Evolutionary conservation across 2,888 invertebrate species (phyloP).

Genomic region (Hirtodrosophila cameraria): DNA sequence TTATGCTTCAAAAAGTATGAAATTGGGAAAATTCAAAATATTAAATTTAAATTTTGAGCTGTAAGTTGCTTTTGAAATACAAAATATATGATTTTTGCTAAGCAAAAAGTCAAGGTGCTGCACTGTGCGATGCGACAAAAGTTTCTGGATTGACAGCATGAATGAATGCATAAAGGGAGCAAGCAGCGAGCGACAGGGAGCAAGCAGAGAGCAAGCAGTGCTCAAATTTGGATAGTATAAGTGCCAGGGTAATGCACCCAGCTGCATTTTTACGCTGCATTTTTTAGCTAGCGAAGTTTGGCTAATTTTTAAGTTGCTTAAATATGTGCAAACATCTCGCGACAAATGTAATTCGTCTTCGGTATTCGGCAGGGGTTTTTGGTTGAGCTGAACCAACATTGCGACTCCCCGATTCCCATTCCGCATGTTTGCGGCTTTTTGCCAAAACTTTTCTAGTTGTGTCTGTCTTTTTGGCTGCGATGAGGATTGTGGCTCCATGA

Average conservation of each 20-base stretch:
- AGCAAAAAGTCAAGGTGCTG: no score
- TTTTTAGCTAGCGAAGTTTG: constrained; percentile 53
- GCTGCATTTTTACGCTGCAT: constrained; percentile 52
- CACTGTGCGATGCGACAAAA: constrained; percentile 23
- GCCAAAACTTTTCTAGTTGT: constrained; percentile 31
- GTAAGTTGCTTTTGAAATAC: no score
- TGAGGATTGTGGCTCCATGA: constrained; percentile 6
- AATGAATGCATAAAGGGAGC: constrained; percentile 38
- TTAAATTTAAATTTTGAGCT: no score
- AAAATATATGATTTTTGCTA: no score
- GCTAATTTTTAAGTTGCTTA: constrained; percentile 67
- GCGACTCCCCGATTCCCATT: constrained; percentile 5
- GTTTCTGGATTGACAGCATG: constrained; percentile 51
- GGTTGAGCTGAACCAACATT: neutral
- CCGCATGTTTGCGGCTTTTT: constrained; percentile 5
- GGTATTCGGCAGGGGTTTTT: constrained; percentile 18
- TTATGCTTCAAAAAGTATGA: no score
- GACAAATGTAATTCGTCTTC: constrained; percentile 68
- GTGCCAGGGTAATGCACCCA: constrained; percentile 31
- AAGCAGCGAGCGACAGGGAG: constrained; percentile 1
- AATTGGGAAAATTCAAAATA: no score
- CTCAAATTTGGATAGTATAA: constrained; percentile 18
- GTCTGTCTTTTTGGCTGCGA: constrained; percentile 27
- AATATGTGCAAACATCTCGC: constrained; percentile 65
- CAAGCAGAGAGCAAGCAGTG: neutral